phyloP scores from a whole-genome alignment of 2,888 invertebrate genomes.

The Agriotes lineatus region DNA sequence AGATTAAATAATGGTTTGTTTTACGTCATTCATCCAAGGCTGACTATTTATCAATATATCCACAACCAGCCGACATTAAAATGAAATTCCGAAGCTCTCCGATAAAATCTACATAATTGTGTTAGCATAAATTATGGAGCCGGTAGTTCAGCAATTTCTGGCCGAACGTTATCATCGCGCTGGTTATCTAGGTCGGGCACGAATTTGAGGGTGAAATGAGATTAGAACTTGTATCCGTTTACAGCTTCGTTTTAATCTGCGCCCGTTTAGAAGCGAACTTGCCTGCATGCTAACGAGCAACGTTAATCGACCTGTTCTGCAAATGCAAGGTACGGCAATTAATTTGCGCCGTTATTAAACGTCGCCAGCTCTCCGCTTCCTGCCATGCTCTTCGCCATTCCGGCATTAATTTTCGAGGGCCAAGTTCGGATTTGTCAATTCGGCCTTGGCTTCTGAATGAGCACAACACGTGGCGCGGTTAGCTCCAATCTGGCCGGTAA shows the following conservation, averaged over 20 bases:
- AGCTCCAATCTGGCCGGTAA: not conserved
- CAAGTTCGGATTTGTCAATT: constrained; percentile 13
- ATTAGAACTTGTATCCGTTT: constrained; percentile 1
- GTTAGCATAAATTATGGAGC: not conserved
- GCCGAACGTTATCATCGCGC: not conserved
- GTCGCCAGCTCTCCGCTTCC: not conserved
- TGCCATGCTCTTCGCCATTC: no score
- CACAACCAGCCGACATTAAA: no score
- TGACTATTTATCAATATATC: no score
- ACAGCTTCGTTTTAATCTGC: constrained; percentile 9
- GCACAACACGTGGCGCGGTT: constrained; percentile 7
- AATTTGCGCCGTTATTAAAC: constrained; percentile 15
- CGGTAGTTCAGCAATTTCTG: not conserved
- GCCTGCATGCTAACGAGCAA: constrained; percentile 14
- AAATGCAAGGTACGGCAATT: constrained; percentile 26
- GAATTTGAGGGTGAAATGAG: constrained; percentile 4
- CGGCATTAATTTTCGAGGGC: no score
- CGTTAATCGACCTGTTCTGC: constrained; percentile 24
- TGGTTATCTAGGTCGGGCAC: not conserved
- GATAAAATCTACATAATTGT: not conserved
- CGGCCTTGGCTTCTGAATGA: constrained; percentile 29
- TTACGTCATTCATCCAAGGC: no score
- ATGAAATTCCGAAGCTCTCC: not conserved
- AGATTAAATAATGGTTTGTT: no score
- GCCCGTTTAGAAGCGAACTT: constrained; percentile 30